Evolutionary conservation across 2,113 vertebrate genomes (phyloP).

Genomic region (Lasiurus borealis): DNA sequence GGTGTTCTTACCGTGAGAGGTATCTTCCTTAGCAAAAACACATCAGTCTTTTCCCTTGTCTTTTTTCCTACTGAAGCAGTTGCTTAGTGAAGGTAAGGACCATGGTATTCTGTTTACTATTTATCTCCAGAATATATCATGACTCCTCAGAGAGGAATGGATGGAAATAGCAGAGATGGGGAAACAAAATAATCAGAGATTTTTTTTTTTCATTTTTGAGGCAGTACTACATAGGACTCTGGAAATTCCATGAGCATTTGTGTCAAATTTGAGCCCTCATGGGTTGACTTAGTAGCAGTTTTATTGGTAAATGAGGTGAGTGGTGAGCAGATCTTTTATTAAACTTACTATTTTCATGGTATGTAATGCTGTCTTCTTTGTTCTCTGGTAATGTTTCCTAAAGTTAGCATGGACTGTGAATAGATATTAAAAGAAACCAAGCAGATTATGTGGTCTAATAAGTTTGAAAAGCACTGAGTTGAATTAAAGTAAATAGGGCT

Average conservation of each 20-base stretch:
- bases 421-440: constrained; percentile 23
- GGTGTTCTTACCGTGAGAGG: not conserved
- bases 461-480: not conserved
- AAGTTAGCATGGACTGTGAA: not conserved
- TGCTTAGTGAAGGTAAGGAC: not conserved
- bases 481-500: not conserved
- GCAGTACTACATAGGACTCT: not conserved
- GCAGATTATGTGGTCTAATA: not conserved
- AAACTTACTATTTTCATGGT: constrained; percentile 12
- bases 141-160: not conserved
- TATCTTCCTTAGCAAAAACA: not conserved
- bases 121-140: not conserved
- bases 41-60: not conserved
- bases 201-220: not conserved
- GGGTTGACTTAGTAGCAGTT: not conserved
- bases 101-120: not conserved
- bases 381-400: constrained; percentile 10
- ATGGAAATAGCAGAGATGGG: not conserved
- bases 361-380: not conserved
- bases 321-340: not conserved
- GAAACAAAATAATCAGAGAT: constrained; percentile 15
- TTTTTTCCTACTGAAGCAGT: not conserved
- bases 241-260: not conserved
- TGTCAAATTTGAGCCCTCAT: not conserved
- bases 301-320: not conserved